Base-by-base conservation (phyloP, 2,888 invertebrate genomes). In the Tyria jacobaeae region DNA sequence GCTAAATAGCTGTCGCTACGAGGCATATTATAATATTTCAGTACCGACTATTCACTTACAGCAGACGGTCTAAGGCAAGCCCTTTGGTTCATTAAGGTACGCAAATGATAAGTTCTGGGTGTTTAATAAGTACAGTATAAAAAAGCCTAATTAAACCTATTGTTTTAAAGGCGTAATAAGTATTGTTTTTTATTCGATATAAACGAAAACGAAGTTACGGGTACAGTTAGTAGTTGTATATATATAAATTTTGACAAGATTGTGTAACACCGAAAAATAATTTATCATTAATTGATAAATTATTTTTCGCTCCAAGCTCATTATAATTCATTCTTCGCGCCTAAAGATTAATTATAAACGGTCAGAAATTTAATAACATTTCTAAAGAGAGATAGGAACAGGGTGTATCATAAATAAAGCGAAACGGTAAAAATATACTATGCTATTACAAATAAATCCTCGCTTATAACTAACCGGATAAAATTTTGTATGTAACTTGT, bases 401-500 rank as follows among this genome's bases (percentile, higher is more conserved):
- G 56, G 44, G 53, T 55, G 41, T 58, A 61, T 60, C 56, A 57
- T 55, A 56, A 57, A 61, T 68, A 73, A 52, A 66, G 51, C 17
- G 51, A 58, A 64, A 41, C 61, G 54, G 41, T 60, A 34, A n/a
- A n/a, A n/a, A n/a, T 39, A 4, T 31, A 31, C 27, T 25, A 49
- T 47, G 56, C 50, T 64, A 60, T 50, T 34, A 48, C 52, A 34
- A 64, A 60, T 62, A 68, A 62, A 70, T 62, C 60, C 62, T 68
- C 59, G 66, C 64, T 59, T 66, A 75, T 51, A 57, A 61, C 70
- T 57, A 44, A 66, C 31, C 47, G 59, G 55, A 54, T 58, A 52
- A 15, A 64, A 62, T 51, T 55, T 60, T 60, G 52, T 63, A 55
- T 47, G 54, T 48, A 73, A 60, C 61, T 51, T 60, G 50, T 62